phyloP scores from a whole-genome alignment of 2,797 vertebrate genomes.

The Scyliorhinus canicula region DNA sequence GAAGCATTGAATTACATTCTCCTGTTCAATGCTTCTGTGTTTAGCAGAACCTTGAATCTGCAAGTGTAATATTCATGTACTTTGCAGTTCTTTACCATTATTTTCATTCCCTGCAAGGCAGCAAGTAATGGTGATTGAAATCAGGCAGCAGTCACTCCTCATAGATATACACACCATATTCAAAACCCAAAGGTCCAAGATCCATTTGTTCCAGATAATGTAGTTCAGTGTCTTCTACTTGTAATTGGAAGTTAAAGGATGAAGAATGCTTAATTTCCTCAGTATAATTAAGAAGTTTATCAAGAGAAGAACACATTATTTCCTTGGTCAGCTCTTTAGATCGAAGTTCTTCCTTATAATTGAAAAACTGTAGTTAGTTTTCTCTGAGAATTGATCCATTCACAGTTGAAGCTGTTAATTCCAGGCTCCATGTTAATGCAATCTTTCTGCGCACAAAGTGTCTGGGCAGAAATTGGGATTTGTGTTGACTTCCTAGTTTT shows the following conservation, averaged over 20 bases:
- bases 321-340: neutral
- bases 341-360: neutral
- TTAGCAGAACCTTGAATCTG: neutral
- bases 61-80: neutral
- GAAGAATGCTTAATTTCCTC: constrained; percentile 23
- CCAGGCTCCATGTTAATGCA: too few relatives aligned
- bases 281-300: constrained; percentile 11
- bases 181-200: neutral
- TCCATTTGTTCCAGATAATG: neutral
- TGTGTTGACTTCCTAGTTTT: neutral
- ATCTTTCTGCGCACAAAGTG: neutral
- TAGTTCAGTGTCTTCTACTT: neutral
- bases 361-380: neutral
- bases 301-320: neutral
- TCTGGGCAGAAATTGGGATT: neutral
- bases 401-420: neutral
- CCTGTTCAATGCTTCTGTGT: neutral
- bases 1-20: neutral
- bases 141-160: neutral
- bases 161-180: neutral
- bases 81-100: neutral
- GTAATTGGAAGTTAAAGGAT: neutral
- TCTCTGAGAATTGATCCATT: neutral
- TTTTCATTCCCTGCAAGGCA: neutral
- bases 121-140: neutral